Conservation (phyloP, 2,888 invertebrate species). For the Drosophila testacea region DNA sequence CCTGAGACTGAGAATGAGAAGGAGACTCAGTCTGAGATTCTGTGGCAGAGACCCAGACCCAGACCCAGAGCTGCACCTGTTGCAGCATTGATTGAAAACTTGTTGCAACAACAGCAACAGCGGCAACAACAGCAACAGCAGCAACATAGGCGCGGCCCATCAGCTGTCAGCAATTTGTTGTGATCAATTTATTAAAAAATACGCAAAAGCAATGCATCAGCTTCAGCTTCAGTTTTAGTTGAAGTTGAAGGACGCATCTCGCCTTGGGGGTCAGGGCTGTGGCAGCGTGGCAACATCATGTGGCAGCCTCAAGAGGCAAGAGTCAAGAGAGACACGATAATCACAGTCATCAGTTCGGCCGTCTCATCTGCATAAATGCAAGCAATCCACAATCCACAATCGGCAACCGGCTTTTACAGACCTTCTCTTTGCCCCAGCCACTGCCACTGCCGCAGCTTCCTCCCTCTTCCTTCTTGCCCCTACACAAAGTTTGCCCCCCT, state of each 20-base stretch:
- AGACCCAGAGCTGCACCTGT: conserved; percentile 64
- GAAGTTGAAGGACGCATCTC: conserved; percentile 63
- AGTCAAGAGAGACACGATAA: conserved; percentile 42
- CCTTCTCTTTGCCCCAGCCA: background rate
- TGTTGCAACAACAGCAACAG: conserved; percentile 55
- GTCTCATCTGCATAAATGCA: conserved; percentile 69
- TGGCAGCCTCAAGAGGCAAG: background rate
- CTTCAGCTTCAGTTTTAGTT: no score
- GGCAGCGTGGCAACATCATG: background rate
- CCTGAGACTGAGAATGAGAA: conserved; percentile 19
- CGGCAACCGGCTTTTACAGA: conserved; percentile 27
- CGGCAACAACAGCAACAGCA: background rate
- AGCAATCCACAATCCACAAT: conserved; percentile 18
- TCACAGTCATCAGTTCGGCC: conserved; percentile 63
- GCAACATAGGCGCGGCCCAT: conserved; percentile 67
- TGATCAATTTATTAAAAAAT: conserved; percentile 82
- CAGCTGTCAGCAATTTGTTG: conserved; percentile 84
- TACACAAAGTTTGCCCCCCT: background rate
- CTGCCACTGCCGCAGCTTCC: background rate
- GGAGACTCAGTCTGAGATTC: conserved; percentile 9
- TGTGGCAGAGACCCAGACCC: background rate
- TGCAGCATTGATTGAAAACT: conserved; percentile 79
- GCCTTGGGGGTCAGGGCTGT: conserved; percentile 54
- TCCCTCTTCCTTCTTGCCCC: background rate
- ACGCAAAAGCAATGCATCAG: background rate